These are phyloP conservation scores for Takifugu rubripes DNA, from an alignment of 2,797 vertebrate genomes.

Conservation along the genomic window DNA sequence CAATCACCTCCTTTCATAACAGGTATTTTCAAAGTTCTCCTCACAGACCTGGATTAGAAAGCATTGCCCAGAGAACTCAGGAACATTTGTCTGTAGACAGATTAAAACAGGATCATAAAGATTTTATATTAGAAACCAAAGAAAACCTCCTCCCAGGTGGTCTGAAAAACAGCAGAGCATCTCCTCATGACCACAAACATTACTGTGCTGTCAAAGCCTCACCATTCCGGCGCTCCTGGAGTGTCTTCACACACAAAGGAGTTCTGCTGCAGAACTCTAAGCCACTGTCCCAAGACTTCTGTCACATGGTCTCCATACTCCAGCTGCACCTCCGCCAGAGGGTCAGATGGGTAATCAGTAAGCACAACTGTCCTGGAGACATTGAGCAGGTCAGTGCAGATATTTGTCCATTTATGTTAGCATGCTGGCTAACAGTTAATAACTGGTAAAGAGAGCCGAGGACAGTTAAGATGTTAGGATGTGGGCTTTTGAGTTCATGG, in stretches of 20 bases:
- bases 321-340: conserved; percentile 82
- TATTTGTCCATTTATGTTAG: too few species aligned
- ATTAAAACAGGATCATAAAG: background rate
- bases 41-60: background rate
- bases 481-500: too few species aligned
- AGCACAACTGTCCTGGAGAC: conserved; percentile 71
- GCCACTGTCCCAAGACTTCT: conserved; percentile 77
- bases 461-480: too few species aligned
- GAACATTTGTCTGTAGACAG: background rate
- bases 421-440: too few species aligned
- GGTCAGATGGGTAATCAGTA: conserved; percentile 83
- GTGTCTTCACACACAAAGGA: conserved; percentile 64
- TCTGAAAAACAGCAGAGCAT: background rate
- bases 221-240: conserved; percentile 81
- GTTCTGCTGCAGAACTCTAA: conserved; percentile 48
- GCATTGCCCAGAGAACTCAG: background rate
- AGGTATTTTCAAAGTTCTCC: background rate
- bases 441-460: too few species aligned
- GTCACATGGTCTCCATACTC: conserved; percentile 69
- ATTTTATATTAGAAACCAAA: too few species aligned
- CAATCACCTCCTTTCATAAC: conserved; percentile 58
- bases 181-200: background rate
- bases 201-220: background rate
- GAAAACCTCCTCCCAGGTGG: too few species aligned
- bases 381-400: conserved; percentile 73